phyloP scores from a whole-genome alignment of 2,113 vertebrate genomes.

The Carollia perspicillata region DNA sequence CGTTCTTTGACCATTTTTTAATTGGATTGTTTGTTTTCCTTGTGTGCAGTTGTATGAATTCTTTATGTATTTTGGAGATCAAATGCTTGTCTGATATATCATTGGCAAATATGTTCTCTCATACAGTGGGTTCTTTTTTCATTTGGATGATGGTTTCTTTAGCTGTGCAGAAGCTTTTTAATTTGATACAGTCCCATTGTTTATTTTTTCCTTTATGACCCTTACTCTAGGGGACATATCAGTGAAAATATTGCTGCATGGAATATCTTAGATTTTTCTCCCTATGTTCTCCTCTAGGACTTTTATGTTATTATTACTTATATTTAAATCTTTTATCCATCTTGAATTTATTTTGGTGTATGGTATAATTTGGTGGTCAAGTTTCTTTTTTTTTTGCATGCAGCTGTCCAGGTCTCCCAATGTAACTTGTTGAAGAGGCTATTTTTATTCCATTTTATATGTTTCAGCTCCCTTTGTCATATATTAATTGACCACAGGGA shows the following conservation, averaged over 20 bases:
- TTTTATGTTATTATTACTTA: too few relatives aligned
- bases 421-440: too few relatives aligned
- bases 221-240: not conserved
- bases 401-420: too few relatives aligned
- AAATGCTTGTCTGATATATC: not conserved
- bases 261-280: too few relatives aligned
- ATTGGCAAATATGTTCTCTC: not conserved
- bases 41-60: not conserved
- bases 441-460: too few relatives aligned
- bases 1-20: not conserved
- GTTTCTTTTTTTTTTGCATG: too few relatives aligned
- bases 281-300: too few relatives aligned
- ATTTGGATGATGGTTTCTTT: not conserved
- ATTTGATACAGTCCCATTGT: not conserved
- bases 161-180: not conserved
- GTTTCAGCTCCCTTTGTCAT: too few relatives aligned
- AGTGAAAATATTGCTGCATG: not conserved
- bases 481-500: too few relatives aligned
- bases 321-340: too few relatives aligned
- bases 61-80: not conserved
- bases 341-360: too few relatives aligned
- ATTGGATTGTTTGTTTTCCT: not conserved
- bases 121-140: not conserved
- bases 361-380: too few relatives aligned
- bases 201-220: not conserved